A percentile compares a stretch with the other conserved stretches of the same genome.
These are phyloP conservation scores for Acropora tenuis DNA, from an alignment of 64 coral and sea anemone genomes.

Conservation along the genomic window DNA sequence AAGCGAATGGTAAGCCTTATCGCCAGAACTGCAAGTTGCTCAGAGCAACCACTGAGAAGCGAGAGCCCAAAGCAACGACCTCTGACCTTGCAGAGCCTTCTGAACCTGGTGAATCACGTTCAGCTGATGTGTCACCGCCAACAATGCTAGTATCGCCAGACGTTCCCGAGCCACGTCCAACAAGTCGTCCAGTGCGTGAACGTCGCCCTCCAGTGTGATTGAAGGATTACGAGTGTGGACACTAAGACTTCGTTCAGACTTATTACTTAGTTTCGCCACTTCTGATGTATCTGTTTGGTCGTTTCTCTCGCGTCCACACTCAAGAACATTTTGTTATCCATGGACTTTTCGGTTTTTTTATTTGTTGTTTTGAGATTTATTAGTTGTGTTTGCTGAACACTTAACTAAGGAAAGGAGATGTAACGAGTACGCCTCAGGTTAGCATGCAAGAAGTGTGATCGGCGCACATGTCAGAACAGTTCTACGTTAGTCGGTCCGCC, in stretches of 20 bases:
- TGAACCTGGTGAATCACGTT: neutral
- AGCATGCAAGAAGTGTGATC: no score
- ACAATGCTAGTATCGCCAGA: neutral
- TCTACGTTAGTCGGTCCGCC: no score
- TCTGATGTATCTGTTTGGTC: no score
- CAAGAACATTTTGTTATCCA: no score
- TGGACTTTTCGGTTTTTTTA: no score
- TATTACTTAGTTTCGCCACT: no score
- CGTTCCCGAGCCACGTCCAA: neutral
- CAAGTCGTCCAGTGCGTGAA: slow-evolving; percentile 16
- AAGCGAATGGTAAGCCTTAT: neutral
- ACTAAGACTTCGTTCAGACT: neutral
- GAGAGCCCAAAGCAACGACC: neutral
- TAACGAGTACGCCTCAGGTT: no score
- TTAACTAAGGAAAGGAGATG: no score
- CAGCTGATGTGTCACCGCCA: neutral
- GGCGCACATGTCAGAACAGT: no score
- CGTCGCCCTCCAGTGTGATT: neutral
- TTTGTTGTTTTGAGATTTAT: no score
- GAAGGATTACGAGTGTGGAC: slow-evolving; percentile 10
- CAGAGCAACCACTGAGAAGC: neutral
- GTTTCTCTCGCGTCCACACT: no score
- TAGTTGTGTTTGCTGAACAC: no score
- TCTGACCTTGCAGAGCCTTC: neutral
- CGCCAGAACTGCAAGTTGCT: neutral